These are phyloP conservation scores for Diarsia brunnea DNA, from an alignment of 2,888 invertebrate species.

Conservation along the genomic window DNA sequence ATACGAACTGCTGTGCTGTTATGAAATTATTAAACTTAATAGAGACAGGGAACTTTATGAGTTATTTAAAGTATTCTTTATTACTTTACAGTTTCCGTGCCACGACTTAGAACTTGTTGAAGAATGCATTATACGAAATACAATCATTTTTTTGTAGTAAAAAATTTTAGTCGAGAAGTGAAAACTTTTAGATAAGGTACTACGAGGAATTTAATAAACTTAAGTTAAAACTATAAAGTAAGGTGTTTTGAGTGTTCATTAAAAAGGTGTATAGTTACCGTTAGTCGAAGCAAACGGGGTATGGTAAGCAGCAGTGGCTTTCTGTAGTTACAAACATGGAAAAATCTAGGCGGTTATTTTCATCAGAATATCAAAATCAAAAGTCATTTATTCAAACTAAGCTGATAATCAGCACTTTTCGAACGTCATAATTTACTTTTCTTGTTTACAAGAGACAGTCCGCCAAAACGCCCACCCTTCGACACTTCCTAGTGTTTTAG, in stretches of 20 bases:
- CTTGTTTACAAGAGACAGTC: no score
- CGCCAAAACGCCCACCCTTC: no score
- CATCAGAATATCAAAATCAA: no score
- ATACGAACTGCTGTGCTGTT: constrained; percentile 16
- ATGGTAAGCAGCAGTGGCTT: not conserved
- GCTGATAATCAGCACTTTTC: no score
- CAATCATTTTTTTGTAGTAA: not conserved
- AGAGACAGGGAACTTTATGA: not conserved
- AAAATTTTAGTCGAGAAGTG: not conserved
- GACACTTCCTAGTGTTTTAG: no score
- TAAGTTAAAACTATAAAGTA: not conserved
- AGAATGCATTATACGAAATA: constrained; percentile 5
- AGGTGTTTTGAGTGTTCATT: not conserved
- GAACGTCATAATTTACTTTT: no score
- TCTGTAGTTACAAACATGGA: no score
- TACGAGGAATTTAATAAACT: not conserved
- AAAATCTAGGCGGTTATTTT: no score
- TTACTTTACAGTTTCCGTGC: not conserved
- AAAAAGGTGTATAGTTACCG: no score
- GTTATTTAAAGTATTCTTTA: constrained; percentile 2
- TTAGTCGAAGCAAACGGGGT: not conserved
- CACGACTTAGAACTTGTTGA: constrained; percentile 3
- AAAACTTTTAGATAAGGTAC: not conserved
- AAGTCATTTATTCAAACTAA: no score
- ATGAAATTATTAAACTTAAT: constrained; percentile 16